phyloP scores from a whole-genome alignment of 92 coral and sea anemone genomes.

The Siderastrea radians region DNA sequence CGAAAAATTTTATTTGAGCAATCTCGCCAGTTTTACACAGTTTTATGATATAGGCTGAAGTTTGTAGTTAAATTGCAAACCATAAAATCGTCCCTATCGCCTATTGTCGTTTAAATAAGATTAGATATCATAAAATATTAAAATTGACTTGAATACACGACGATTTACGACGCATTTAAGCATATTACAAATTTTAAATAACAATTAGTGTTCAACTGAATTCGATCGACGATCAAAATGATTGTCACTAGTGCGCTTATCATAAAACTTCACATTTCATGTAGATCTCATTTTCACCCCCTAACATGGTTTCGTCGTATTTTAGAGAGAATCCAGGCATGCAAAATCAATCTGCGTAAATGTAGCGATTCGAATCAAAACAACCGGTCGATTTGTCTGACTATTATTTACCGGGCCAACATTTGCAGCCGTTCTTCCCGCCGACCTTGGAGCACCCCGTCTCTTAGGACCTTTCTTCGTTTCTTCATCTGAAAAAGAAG shows the following conservation, averaged over 20 bases:
- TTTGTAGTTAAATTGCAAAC: background rate
- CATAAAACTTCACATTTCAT: background rate
- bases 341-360: background rate
- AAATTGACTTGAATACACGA: background rate
- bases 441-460: slow-evolving; percentile 77
- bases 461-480: slow-evolving; percentile 78
- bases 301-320: background rate
- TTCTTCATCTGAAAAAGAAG: slow-evolving; percentile 73
- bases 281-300: background rate
- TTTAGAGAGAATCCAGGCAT: background rate
- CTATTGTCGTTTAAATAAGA: background rate
- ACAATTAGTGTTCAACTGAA: background rate
- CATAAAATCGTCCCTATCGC: background rate
- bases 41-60: background rate
- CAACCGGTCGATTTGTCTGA: background rate
- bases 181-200: background rate
- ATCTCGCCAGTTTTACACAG: background rate
- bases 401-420: slow-evolving; percentile 56
- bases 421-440: slow-evolving; percentile 62
- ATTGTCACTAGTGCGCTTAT: too few relatives aligned
- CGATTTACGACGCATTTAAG: background rate
- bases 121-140: slow-evolving; percentile 17
- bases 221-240: too few relatives aligned
- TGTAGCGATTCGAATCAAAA: slow-evolving; percentile 4
- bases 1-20: background rate